phyloP scores from a whole-genome alignment of 64 coral and sea anemone genomes.

The Anthopleura sola region DNA sequence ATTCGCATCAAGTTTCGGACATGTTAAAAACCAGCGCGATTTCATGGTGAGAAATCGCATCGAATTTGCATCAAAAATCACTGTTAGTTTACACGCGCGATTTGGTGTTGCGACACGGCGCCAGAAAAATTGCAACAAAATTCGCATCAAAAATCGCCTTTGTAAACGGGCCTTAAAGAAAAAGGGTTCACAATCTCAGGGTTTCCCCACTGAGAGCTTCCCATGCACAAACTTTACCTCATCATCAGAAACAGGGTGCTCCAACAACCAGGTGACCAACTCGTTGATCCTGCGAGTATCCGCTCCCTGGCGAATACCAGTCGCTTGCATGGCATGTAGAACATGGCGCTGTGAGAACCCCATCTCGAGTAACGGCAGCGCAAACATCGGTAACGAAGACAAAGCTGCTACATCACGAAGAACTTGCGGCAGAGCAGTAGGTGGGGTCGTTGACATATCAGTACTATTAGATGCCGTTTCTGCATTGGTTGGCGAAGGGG shows the following conservation, averaged over 20 bases:
- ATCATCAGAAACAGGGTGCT: conserved; percentile 85
- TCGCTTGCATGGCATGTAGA: conserved; percentile 75
- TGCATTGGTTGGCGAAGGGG: not conserved
- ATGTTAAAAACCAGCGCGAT: too few species aligned
- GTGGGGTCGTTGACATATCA: conserved; percentile 41
- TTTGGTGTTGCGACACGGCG: too few species aligned
- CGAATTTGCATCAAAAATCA: too few species aligned
- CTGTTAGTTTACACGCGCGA: too few species aligned
- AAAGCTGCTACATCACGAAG: conserved; percentile 60
- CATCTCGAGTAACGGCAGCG: conserved; percentile 82
- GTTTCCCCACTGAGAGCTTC: too few species aligned
- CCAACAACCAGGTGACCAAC: conserved; percentile 82
- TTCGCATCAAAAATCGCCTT: too few species aligned
- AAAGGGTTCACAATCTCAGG: too few species aligned
- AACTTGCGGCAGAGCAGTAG: conserved; percentile 43
- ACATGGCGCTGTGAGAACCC: conserved; percentile 80
- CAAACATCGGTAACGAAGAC: conserved; percentile 62
- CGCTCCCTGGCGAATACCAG: conserved; percentile 50
- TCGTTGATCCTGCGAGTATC: conserved; percentile 69
- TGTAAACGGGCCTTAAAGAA: too few species aligned
- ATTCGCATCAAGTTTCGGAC: too few species aligned
- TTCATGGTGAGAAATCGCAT: too few species aligned
- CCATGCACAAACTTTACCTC: conserved; percentile 54
- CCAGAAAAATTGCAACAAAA: too few species aligned
- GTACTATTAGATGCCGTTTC: not conserved